Evolutionary conservation across 2,797 vertebrate species (phyloP).

Genomic region (Myripristis jacobus): DNA sequence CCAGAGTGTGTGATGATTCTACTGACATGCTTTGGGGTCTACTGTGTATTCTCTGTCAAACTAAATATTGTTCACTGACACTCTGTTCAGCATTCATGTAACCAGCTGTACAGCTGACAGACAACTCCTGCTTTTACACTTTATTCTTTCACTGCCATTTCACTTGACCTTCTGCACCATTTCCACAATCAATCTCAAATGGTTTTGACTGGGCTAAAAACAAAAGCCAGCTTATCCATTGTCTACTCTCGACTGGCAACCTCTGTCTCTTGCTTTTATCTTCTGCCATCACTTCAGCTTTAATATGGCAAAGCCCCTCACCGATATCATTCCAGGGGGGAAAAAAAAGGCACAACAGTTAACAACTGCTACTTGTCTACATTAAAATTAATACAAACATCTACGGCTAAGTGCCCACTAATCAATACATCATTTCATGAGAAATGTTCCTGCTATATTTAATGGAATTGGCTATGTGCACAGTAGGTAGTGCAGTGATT

Average conservation of each 20-base stretch:
- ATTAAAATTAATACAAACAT: background rate
- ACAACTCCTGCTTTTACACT: constrained; percentile 12
- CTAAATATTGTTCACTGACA: background rate
- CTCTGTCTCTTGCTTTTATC: constrained; percentile 7
- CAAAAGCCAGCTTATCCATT: constrained; percentile 1
- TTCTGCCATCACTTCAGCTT: constrained; percentile 9
- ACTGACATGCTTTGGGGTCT: background rate
- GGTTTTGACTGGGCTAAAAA: constrained; percentile 19
- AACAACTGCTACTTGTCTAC: constrained; percentile 3
- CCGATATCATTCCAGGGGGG: background rate
- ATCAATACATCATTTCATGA: constrained; percentile 7
- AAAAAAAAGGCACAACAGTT: background rate
- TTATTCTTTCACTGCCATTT: constrained; percentile 21
- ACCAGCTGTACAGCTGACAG: constrained; percentile 16
- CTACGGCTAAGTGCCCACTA: background rate
- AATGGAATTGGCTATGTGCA: constrained; percentile 7
- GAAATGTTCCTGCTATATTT: background rate
- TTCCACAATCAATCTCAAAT: constrained; percentile 42
- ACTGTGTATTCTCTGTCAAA: constrained; percentile 11
- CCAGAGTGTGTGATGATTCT: background rate
- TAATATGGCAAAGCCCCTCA: constrained; percentile 11
- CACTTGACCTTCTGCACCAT: constrained; percentile 36
- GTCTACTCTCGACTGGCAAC: constrained; percentile 19
- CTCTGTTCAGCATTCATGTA: constrained; percentile 18
- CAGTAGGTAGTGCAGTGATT: constrained; percentile 37